A percentile compares a stretch with the other conserved stretches of the same genome.
Evolutionary conservation across 2,113 vertebrate genomes (phyloP).

Genomic region (Brachypteracias leptosomus): DNA sequence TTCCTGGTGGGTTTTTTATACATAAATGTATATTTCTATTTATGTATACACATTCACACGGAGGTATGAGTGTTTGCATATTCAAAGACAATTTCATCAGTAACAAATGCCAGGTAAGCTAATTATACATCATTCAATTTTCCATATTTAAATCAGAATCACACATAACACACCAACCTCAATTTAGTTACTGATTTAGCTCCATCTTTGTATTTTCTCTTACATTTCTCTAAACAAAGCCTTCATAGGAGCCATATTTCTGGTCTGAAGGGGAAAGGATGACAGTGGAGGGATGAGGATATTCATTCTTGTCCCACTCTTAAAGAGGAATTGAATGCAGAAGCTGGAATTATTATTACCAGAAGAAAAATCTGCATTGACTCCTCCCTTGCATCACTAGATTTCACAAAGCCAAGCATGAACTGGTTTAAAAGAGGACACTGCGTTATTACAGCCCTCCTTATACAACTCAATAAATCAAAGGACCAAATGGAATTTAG

Average conservation of each 20-base stretch:
- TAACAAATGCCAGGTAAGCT: not conserved
- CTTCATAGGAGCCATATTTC: not conserved
- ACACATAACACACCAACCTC: not conserved
- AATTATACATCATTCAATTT: not conserved
- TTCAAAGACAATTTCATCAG: not conserved
- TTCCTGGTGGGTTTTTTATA: not conserved
- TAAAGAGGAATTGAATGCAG: not conserved
- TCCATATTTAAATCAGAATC: not conserved
- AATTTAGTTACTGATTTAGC: not conserved
- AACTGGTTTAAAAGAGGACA: not conserved
- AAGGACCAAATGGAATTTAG: not conserved
- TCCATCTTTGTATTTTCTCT: not conserved
- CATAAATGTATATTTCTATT: not conserved
- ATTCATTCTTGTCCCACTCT: not conserved
- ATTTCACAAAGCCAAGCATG: not conserved
- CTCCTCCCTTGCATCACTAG: not conserved
- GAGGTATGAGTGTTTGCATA: not conserved
- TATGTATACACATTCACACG: not conserved
- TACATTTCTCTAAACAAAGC: not conserved
- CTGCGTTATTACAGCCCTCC: not conserved
- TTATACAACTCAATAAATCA: not conserved
- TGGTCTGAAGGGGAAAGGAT: not conserved
- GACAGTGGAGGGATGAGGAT: too few species aligned
- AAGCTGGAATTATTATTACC: not conserved
- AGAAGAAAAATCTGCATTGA: not conserved